Evolutionary conservation across 2,888 invertebrate genomes (phyloP), one percentile per base, ranked within the genome.

Genomic region (Zhengitettix transpicula): DNA sequence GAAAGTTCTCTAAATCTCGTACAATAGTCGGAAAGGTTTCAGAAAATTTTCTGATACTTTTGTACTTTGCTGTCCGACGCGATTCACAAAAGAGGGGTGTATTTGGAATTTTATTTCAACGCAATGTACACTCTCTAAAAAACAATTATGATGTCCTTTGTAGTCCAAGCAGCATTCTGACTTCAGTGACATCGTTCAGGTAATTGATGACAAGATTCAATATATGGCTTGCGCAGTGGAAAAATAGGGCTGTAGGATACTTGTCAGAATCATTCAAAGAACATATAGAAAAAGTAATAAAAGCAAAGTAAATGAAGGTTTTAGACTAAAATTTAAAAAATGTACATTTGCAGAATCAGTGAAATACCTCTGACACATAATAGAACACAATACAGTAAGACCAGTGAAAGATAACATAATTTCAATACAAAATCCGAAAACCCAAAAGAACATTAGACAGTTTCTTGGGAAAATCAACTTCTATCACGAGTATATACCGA

Each of bases 121-220:
- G 40, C 55, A 17, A 10, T 10, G 11, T 17, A 11, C 28, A 55
- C 55, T 55, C 55, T 55, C 40, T 55, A 16, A 17, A 55, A 57
- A 44, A 57, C 9, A 57, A 15, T 9, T 57, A 42, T 57, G 15
- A 57, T 57, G n/a, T 57, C 57, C 47, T 44, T 57, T 57, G 57
- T 57, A 11, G 44, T 57, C 44, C 44, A 15, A n/a, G 9, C 42
- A 42, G 47, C 12, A 52, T 57, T 54, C 65, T 57, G 52, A 66
- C 62, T 64, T 67, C 66, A 58, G 63, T 53, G 42, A 67, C 60
- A 58, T 56, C 60, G 60, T 64, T 67, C 58, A 64, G 62, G 55
- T 67, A 63, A 59, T 66, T 67, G 57, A 67, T 57, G 51, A 66
- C 65, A 58, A 66, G 63, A 63, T 65, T 67, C n/a, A 67, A 58